These are phyloP conservation scores for Noctuana brunneofusca DNA, from an alignment of 2,888 invertebrate species.

Conservation along the genomic window DNA sequence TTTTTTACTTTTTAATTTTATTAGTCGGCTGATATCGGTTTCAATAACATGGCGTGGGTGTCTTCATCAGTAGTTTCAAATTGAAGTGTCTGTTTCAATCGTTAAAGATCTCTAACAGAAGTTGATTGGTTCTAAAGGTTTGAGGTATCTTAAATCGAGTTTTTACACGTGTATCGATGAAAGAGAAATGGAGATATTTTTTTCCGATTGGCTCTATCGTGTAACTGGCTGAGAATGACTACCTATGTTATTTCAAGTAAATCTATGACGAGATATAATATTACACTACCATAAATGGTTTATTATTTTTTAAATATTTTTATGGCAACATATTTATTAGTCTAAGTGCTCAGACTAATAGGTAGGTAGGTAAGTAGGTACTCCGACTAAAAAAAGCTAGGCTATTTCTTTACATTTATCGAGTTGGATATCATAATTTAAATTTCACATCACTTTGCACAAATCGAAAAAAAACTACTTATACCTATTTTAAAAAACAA, in stretches of 20 bases:
- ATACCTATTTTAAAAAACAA: not conserved
- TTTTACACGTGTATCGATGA: slow-evolving; percentile 15
- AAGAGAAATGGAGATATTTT: slow-evolving; percentile 3
- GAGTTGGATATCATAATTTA: no score
- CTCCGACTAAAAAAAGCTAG: no score
- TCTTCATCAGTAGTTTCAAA: slow-evolving; percentile 38
- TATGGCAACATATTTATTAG: no score
- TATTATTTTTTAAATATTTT: no score
- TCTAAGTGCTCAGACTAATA: no score
- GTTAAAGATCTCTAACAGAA: slow-evolving; percentile 30
- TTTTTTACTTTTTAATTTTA: slow-evolving; percentile 37
- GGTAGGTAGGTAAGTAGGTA: no score
- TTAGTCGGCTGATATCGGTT: slow-evolving; percentile 40
- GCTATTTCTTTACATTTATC: no score
- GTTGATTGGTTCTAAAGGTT: slow-evolving; percentile 33
- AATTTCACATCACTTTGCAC: no score
- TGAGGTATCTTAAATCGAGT: slow-evolving; percentile 15
- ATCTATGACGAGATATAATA: no score
- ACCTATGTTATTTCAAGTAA: no score
- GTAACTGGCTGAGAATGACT: not conserved
- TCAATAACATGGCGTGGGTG: slow-evolving; percentile 38
- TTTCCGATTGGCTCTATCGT: not conserved
- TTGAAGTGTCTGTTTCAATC: slow-evolving; percentile 36
- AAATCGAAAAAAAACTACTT: no score
- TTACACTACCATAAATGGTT: no score